These are phyloP conservation scores for Coremacera marginata DNA, from an alignment of 2,888 invertebrate species.

Conservation along the genomic window DNA sequence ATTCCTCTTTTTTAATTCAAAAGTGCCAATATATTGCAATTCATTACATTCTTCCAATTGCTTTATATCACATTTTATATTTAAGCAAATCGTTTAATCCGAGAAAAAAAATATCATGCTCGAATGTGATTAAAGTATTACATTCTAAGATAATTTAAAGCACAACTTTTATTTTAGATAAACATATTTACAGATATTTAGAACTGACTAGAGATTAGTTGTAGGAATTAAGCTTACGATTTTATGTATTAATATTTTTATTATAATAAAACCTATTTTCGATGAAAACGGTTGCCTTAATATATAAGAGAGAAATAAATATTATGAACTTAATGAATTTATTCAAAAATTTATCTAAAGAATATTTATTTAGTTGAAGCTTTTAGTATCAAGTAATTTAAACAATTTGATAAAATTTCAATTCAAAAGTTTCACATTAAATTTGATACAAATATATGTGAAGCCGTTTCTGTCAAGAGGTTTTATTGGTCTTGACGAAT, in stretches of 20 bases:
- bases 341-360: too few relatives aligned
- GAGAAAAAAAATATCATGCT: too few relatives aligned
- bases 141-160: slow-evolving; percentile 15
- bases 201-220: slow-evolving; percentile 39
- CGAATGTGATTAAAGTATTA: slow-evolving; percentile 19
- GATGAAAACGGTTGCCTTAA: slow-evolving; percentile 24
- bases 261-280: slow-evolving; percentile 8
- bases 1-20: background rate
- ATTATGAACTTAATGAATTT: too few relatives aligned
- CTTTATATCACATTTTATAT: background rate
- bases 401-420: too few relatives aligned
- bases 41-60: background rate
- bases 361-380: too few relatives aligned
- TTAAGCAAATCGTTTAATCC: too few relatives aligned
- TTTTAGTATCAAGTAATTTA: too few relatives aligned
- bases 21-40: background rate
- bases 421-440: too few relatives aligned
- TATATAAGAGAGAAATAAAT: background rate
- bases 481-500: too few relatives aligned
- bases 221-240: slow-evolving; percentile 9
- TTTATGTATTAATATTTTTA: slow-evolving; percentile 10
- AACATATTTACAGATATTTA: slow-evolving; percentile 15
- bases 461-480: too few relatives aligned
- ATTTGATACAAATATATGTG: too few relatives aligned
- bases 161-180: background rate